Conservation (phyloP, 2,888 invertebrate genomes). For the Caenorhabditis parvicauda region DNA sequence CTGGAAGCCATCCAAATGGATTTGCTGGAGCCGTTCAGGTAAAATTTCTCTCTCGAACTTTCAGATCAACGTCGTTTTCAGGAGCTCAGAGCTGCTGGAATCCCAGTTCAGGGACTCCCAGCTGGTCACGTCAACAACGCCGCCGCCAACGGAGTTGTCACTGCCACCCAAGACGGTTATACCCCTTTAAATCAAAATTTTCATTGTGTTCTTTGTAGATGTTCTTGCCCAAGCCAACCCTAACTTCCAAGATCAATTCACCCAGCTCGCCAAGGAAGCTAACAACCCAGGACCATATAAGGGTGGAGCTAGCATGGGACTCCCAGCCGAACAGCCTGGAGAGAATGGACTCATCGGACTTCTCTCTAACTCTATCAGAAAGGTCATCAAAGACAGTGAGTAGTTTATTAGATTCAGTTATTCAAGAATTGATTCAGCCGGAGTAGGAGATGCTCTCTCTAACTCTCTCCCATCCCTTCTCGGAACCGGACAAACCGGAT, state of each 20-base stretch:
- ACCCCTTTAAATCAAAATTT: background rate
- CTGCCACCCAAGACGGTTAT: conserved; percentile 17
- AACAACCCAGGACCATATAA: conserved; percentile 52
- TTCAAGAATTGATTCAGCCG: conserved; percentile 35
- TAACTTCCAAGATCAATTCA: conserved; percentile 55
- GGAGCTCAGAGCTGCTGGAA: conserved; percentile 59
- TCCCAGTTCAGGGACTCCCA: conserved; percentile 59
- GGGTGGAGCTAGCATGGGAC: conserved; percentile 41
- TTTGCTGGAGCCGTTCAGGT: conserved; percentile 61
- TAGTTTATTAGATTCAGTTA: background rate
- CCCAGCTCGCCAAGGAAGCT: conserved; percentile 47
- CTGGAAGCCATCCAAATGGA: conserved; percentile 60
- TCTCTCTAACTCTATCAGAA: conserved; percentile 58
- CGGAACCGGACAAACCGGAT: conserved; percentile 26
- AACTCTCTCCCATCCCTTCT: conserved; percentile 57
- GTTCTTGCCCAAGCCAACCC: conserved; percentile 60
- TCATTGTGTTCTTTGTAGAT: conserved; percentile 27
- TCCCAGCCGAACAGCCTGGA: conserved; percentile 60
- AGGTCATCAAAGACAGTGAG: conserved; percentile 61
- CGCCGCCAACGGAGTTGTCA: conserved; percentile 42
- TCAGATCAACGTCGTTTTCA: too few relatives aligned
- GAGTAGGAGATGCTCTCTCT: conserved; percentile 60
- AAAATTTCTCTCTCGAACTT: background rate
- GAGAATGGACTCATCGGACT: conserved; percentile 62
- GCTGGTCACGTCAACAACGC: conserved; percentile 37